phyloP scores from a whole-genome alignment of 1,140 invertebrate species.

The Ceratosolen fusciceps region DNA sequence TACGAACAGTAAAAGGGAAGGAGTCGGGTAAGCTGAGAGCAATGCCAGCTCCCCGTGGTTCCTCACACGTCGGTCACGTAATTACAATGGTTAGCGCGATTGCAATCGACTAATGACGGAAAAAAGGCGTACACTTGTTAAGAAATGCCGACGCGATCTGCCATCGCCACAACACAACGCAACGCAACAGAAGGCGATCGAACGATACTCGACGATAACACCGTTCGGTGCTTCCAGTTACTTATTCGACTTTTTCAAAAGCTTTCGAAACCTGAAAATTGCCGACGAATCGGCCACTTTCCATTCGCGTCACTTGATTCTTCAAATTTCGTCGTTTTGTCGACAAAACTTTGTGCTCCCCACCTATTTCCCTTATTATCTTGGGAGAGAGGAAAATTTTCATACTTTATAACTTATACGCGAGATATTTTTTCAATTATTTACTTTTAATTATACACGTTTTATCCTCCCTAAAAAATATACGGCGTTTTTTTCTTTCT shows the following conservation, averaged over 20 bases:
- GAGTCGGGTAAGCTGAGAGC: background rate
- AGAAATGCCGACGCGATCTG: conserved; percentile 66
- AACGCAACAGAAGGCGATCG: background rate
- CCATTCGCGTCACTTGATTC: no score
- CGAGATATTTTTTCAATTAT: background rate
- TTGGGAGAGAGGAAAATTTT: background rate
- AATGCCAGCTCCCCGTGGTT: background rate
- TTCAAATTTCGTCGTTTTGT: no score
- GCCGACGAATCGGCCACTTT: no score
- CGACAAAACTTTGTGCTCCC: no score
- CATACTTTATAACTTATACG: background rate
- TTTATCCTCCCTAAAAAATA: no score
- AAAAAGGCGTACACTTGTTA: conserved; percentile 65
- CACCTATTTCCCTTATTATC: no score
- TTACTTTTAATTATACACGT: background rate
- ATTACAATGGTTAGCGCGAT: conserved; percentile 67
- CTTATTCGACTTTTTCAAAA: conserved; percentile 5
- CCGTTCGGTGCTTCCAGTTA: background rate
- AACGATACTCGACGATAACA: no score
- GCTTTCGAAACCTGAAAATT: no score
- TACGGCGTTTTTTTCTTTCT: no score
- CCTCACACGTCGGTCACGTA: conserved; percentile 53
- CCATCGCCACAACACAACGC: background rate
- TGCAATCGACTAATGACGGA: conserved; percentile 65
- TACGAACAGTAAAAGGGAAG: conserved; percentile 5